Evolutionary conservation across 2,113 vertebrate genomes (phyloP), one percentile per base, ranked within the genome.

Genomic region (Oreochromis aureus): DNA sequence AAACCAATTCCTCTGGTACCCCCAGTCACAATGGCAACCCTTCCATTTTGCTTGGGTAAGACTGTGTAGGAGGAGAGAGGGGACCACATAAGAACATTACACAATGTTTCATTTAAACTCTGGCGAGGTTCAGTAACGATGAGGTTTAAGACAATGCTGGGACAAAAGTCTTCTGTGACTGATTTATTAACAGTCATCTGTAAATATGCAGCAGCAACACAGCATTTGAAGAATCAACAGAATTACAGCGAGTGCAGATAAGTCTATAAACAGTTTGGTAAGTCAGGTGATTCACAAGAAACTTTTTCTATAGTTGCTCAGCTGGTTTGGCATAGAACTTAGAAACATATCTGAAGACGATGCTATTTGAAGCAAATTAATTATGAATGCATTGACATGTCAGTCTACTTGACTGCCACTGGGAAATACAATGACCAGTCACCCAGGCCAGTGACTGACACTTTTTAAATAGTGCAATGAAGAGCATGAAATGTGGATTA

Each of bases 1-100:
- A 94, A 97, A 86, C 98, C 98, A 88, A 99, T 98, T 89, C 98
- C 98, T 91, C 96, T 96, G 81, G 97, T 90, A 27, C 98, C 98
- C 83, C 98, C 98, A 8, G 98, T 99, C 94, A 99, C 97, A 84
- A 99, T 96, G 90, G 97, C 98, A 94, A 99, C 97, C 79, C 97
- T 97, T 91, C 96, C 98, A 84, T 97, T 96, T 91, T 98, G 97
- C 61, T 86, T 95, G 87, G 97, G 94, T 66, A 98, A 93, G 92
- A 90, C 98, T 99, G 92, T 51, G 87, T 34, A 54, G 90, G 87
- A 93, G 82, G 76, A 92, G 84, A 95, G 55, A 95, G 32, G 81
- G 85, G 39, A 84, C 56, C 24, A 59, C 10, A 85, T 88, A 32
- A 89, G 79, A 81, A 88, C 48, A 51, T 53, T 9, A 4, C 27